phyloP scores from a whole-genome alignment of 2,113 vertebrate species.

The Anser brachyrhynchus region DNA sequence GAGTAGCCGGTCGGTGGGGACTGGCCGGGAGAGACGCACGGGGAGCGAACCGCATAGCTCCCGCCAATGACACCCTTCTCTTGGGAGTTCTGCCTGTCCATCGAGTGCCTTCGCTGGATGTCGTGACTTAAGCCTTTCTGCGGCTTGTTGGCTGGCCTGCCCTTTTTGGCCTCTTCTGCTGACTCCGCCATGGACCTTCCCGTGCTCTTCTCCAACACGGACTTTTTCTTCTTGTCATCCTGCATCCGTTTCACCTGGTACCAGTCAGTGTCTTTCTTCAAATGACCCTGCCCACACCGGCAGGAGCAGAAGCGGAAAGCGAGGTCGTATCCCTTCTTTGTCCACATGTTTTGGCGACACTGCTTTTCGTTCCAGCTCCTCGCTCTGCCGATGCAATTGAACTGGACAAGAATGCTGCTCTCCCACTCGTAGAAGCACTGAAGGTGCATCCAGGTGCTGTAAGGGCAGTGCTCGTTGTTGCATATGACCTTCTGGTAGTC shows the following conservation, averaged over 20 bases:
- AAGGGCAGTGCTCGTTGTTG: slow-evolving; percentile 94
- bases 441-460: slow-evolving; percentile 96
- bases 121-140: slow-evolving; percentile 88
- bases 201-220: slow-evolving; percentile 79
- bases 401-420: slow-evolving; percentile 97
- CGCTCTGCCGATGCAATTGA: slow-evolving; percentile 96
- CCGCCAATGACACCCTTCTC: slow-evolving; percentile 78
- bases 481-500: slow-evolving; percentile 98
- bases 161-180: slow-evolving; percentile 88
- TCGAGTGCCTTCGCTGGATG: slow-evolving; percentile 86
- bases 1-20: slow-evolving; percentile 91
- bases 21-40: slow-evolving; percentile 90
- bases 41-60: slow-evolving; percentile 79
- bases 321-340: slow-evolving; percentile 97
- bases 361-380: slow-evolving; percentile 99
- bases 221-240: slow-evolving; percentile 96
- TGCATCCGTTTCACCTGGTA: slow-evolving; percentile 96
- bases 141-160: slow-evolving; percentile 81
- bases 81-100: slow-evolving; percentile 92
- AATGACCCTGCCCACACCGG: slow-evolving; percentile 94
- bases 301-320: slow-evolving; percentile 98
- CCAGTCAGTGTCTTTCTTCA: slow-evolving; percentile 99
- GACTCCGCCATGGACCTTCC: slow-evolving; percentile 80
- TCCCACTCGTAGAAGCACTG: slow-evolving; percentile 99
- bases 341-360: slow-evolving; percentile 99